Base-by-base conservation (phyloP, 2,797 vertebrate species). In the Diplodus puntazzo region DNA sequence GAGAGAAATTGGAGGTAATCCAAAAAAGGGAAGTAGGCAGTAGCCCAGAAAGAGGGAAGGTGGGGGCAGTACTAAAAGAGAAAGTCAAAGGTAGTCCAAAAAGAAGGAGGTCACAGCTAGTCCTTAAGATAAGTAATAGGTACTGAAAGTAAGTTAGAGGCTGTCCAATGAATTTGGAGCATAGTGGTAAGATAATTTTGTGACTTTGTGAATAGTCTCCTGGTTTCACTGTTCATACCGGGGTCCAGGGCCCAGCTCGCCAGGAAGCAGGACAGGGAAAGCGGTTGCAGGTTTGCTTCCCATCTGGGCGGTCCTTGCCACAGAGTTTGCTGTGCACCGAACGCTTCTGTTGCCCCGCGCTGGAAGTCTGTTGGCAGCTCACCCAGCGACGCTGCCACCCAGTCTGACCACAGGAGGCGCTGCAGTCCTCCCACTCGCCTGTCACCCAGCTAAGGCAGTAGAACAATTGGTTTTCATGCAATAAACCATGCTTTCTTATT, bases 371-470 rank as follows among this genome's bases (percentile, higher is more conserved):
- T 79, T 98, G 89, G 13, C 98, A 99, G 57, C 95, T 95, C 49
- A 99, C 97, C 0, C 95, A 94, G 12, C 98, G 96, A 0, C 95
- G 94, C 85, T 97, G 97, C 62, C 95, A 96, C 8, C 98, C 98
- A 0, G 93, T 95, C 84, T 97, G 96, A 30, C 98, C 98, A 54
- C 98, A 99, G 2, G 96, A 96, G 90, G 96, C 95, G 57, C 96
- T 98, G 93, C 98, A 99, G 6, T 94, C 92, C 74, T 97, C 96
- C 98, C 98, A 99, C 4, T 96, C 95, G 1, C 97, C 97, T 0
- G 93, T 94, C 62, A 96, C 93, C 98, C 98, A 99, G 79, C 98
- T 99, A 91, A 68, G 23, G 27, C 23, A 34, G 60, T 14, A 69
- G 16, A 50, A 75, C 34, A 85, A 4, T 7, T 9, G 5, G 5